Base-by-base conservation (phyloP, 2,113 vertebrate genomes). In the Casuarius casuarius region DNA sequence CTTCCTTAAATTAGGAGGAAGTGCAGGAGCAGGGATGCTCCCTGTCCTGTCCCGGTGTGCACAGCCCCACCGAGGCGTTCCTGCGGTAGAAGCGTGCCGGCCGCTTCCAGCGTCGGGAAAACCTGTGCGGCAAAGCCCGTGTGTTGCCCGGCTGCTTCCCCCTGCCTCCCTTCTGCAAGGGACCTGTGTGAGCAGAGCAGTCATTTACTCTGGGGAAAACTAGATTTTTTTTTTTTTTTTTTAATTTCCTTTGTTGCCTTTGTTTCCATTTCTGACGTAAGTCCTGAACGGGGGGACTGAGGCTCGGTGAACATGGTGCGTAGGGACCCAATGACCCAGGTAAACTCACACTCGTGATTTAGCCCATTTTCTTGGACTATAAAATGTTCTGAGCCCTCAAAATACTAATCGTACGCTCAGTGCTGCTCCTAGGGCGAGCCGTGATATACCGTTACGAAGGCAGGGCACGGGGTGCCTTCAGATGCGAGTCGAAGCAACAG, bases 401-500 rank as follows among this genome's bases (percentile, higher is more conserved):
- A 49, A 5, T 5, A 9, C 26, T 3, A 52, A 0, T 1, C 7
- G 58, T 3, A 14, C 12, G n/a, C 2, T 0, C 0, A 2, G 12
- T 5, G 48, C 3, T 63, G 63, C 49, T 7, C 44, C 9, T 1
- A 1, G 20, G 20, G 9, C 56, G 16, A 8, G 4, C 21, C 5
- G 38, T 49, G 16, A 1, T 9, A 2, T 4, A 0, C 4, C 5
- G 4, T 0, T 22, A 38, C 0, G 0, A 48, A 42, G 58, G 22
- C 38, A 44, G 59, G 21, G 22, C 38, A 17, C 0, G 1, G 1
- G 3, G 10, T 1, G 11, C 5, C 49, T 48, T 20, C 2, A 12
- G 17, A 21, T 17, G 9, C 2, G 17, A 58, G 7, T 67, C 8
- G 9, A n/a, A 88, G 20, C 2, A 1, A 7, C 17, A 9, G 29